These are phyloP conservation scores for Leucoma salicis DNA, from an alignment of 2,888 invertebrate genomes.

Conservation along the genomic window DNA sequence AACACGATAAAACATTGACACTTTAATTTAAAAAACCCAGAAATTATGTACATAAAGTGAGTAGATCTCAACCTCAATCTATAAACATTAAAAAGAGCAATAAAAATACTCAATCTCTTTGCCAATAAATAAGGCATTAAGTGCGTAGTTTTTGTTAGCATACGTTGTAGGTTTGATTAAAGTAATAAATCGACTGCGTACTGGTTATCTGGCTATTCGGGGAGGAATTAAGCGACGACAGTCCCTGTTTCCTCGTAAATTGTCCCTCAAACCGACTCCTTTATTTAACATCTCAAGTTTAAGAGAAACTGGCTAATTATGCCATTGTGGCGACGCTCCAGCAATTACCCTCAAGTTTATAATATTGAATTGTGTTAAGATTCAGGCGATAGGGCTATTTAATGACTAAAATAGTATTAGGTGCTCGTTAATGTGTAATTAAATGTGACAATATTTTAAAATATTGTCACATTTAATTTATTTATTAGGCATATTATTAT, in stretches of 20 bases:
- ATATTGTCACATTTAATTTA: no score
- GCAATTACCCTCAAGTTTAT: slow-evolving; percentile 29
- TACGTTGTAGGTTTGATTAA: slow-evolving; percentile 71
- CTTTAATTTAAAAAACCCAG: no score
- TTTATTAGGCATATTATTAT: no score
- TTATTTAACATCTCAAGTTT: slow-evolving; percentile 40
- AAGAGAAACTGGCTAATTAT: slow-evolving; percentile 37
- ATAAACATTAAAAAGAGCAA: slow-evolving; percentile 8
- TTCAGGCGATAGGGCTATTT: slow-evolving; percentile 16
- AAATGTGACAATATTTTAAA: no score
- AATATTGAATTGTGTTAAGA: slow-evolving; percentile 30
- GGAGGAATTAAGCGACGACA: slow-evolving; percentile 65
- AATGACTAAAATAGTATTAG: slow-evolving; percentile 6
- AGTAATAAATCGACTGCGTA: slow-evolving; percentile 64
- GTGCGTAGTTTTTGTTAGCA: slow-evolving; percentile 67
- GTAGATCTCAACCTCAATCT: not conserved
- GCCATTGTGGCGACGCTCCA: not conserved
- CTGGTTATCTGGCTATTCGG: slow-evolving; percentile 62
- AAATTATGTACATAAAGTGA: no score
- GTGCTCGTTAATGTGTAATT: no score
- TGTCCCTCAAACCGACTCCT: slow-evolving; percentile 53
- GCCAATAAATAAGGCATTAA: slow-evolving; percentile 48
- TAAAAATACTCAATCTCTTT: slow-evolving; percentile 24
- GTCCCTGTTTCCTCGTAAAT: slow-evolving; percentile 63
- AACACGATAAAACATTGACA: no score